Evolutionary conservation across 2,888 invertebrate species (phyloP).

Genomic region (Ophioninae sp.): DNA sequence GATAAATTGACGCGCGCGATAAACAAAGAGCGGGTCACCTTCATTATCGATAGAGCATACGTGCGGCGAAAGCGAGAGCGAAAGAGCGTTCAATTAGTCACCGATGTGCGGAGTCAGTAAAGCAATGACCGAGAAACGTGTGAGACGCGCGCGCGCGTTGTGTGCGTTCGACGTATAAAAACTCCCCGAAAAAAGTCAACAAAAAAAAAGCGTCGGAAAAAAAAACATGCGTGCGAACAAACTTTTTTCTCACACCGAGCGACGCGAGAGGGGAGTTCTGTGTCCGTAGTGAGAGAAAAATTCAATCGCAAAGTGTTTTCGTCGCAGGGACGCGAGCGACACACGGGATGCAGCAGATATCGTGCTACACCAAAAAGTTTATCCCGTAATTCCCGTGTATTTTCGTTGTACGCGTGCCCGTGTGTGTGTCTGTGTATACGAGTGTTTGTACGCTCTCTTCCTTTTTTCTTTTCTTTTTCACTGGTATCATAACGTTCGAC

Average conservation of each 20-base stretch:
- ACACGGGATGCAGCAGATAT: slow-evolving; percentile 23
- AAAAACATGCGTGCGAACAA: slow-evolving; percentile 59
- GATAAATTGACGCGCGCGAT: neutral
- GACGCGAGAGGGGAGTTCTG: slow-evolving; percentile 4
- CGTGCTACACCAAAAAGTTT: slow-evolving; percentile 1
- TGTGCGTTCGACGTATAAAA: slow-evolving; percentile 67
- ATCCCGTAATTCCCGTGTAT: slow-evolving; percentile 47
- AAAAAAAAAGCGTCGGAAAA: slow-evolving; percentile 8
- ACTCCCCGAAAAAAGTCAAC: slow-evolving; percentile 31
- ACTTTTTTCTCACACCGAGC: slow-evolving; percentile 9
- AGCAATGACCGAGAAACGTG: slow-evolving; percentile 69
- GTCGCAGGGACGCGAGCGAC: slow-evolving; percentile 16
- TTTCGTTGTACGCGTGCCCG: slow-evolving; percentile 21
- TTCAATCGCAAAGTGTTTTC: slow-evolving; percentile 6
- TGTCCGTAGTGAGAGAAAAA: neutral
- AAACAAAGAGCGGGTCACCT: slow-evolving; percentile 31
- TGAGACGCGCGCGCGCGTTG: slow-evolving; percentile 65
- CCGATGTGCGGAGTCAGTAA: slow-evolving; percentile 67
- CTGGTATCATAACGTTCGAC: slow-evolving; percentile 41
- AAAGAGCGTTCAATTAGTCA: slow-evolving; percentile 60
- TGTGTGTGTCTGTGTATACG: slow-evolving; percentile 5
- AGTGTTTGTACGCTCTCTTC: slow-evolving; percentile 6
- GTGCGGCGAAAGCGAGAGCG: slow-evolving; percentile 38
- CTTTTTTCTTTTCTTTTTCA: slow-evolving; percentile 24
- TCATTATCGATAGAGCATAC: slow-evolving; percentile 62